Percentiles rank a stretch among this genome's conserved stretches.
Evolutionary conservation across 2,888 invertebrate species (phyloP).

Genomic region (Trichacis sp.): DNA sequence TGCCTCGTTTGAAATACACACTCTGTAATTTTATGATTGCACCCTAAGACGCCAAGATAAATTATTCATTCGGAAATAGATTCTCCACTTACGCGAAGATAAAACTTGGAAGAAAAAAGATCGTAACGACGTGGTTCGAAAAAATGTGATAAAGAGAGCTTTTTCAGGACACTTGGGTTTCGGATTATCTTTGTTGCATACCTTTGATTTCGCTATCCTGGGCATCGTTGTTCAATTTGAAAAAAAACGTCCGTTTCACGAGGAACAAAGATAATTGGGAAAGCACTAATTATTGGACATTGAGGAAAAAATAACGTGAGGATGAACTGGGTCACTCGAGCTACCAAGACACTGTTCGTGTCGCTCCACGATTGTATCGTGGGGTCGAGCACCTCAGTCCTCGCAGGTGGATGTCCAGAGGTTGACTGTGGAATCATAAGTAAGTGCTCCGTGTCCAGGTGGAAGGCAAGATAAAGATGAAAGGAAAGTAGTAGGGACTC

Average conservation of each 20-base stretch:
- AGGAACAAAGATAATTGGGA: conserved; percentile 1
- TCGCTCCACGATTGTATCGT: conserved; percentile 64
- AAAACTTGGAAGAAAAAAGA: no score
- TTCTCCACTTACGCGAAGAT: no score
- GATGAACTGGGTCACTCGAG: conserved; percentile 43
- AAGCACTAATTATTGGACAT: conserved; percentile 3
- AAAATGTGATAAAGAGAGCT: no score
- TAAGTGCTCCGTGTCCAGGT: conserved; percentile 52
- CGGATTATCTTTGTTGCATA: no score
- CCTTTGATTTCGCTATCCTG: conserved; percentile 26
- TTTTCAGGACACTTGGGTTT: no score
- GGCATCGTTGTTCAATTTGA: conserved; percentile 13
- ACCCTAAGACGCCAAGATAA: not conserved
- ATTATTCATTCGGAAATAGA: not conserved
- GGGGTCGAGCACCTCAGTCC: conserved; percentile 66
- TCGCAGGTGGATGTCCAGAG: conserved; percentile 68
- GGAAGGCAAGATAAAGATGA: conserved; percentile 34
- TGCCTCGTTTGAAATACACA: conserved; percentile 14
- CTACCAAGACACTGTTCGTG: conserved; percentile 57
- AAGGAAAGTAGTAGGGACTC: conserved; percentile 41
- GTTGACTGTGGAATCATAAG: conserved; percentile 67
- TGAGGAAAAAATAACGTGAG: conserved; percentile 6
- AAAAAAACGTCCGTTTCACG: not conserved
- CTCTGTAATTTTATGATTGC: conserved; percentile 5
- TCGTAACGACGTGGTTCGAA: no score